Conservation (phyloP, 2,888 invertebrate species). For the Philereme transversata region DNA sequence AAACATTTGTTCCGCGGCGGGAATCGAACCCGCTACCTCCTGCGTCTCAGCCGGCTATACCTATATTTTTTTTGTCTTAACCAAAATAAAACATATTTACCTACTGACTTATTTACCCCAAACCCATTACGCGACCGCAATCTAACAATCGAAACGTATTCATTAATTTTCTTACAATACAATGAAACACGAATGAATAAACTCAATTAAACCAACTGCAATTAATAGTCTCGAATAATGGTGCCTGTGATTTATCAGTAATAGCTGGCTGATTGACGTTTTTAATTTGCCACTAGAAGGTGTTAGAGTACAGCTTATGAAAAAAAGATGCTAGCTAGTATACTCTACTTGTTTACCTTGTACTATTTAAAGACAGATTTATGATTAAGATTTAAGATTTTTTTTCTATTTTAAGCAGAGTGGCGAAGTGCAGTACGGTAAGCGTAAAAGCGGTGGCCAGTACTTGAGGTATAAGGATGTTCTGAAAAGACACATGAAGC, state of each 20-base stretch:
- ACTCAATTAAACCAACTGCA: conserved; percentile 71
- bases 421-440: too few relatives aligned
- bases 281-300: conserved; percentile 65
- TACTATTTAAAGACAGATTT: too few relatives aligned
- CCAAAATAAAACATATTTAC: not conserved
- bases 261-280: conserved; percentile 77
- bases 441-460: too few relatives aligned
- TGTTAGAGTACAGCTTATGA: conserved; percentile 41
- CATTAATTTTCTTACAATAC: conserved; percentile 57
- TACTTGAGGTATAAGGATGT: too few relatives aligned
- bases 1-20: too few relatives aligned
- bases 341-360: too few relatives aligned
- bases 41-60: too few relatives aligned
- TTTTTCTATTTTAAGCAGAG: too few relatives aligned
- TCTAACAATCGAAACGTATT: conserved; percentile 60
- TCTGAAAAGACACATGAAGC: too few relatives aligned
- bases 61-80: not conserved
- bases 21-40: too few relatives aligned
- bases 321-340: not conserved
- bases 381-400: too few relatives aligned
- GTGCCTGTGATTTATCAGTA: conserved; percentile 72
- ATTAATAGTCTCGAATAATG: conserved; percentile 75
- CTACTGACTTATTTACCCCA: conserved; percentile 36
- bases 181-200: conserved; percentile 69
- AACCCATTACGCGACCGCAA: conserved; percentile 45